A percentile compares a stretch with the other conserved stretches of the same genome.
Evolutionary conservation across 2,113 vertebrate species (phyloP).

Genomic region (Hoplias malabaricus): DNA sequence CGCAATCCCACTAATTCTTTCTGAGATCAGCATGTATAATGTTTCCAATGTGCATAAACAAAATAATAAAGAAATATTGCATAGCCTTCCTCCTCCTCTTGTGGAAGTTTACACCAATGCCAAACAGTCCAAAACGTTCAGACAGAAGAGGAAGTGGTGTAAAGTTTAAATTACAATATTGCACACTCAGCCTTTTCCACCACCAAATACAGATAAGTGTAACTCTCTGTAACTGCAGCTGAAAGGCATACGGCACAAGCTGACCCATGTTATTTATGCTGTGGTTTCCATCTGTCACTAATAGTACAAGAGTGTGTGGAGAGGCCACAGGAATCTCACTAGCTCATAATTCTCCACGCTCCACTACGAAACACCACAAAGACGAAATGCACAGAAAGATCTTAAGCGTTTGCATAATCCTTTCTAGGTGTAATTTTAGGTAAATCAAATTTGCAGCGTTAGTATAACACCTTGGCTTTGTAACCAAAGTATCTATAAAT

Average conservation of each 20-base stretch:
- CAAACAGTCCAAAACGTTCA: constrained; percentile 34
- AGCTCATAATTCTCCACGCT: constrained; percentile 27
- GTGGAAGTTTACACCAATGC: constrained; percentile 38
- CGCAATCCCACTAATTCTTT: constrained; percentile 14
- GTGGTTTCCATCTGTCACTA: constrained; percentile 45
- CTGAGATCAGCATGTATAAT: constrained; percentile 4
- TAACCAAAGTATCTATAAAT: background rate
- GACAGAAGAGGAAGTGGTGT: constrained; percentile 10
- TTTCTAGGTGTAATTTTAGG: constrained; percentile 16
- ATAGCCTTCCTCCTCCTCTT: constrained; percentile 19
- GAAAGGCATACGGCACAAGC: constrained; percentile 28
- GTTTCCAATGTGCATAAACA: constrained; percentile 26
- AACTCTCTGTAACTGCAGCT: constrained; percentile 35
- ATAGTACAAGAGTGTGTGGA: constrained; percentile 32
- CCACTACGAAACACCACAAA: background rate
- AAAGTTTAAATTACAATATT: constrained; percentile 22
- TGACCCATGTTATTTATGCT: constrained; percentile 33
- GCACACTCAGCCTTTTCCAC: constrained; percentile 25
- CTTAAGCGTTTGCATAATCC: background rate
- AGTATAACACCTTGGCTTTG: background rate
- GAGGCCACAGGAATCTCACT: constrained; percentile 36
- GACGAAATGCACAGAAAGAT: constrained; percentile 13
- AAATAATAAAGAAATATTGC: constrained; percentile 42
- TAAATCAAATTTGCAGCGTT: background rate
- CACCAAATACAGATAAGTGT: constrained; percentile 41